Conservation (phyloP, 2,113 vertebrate species). For the Onychostruthus taczanowskii region DNA sequence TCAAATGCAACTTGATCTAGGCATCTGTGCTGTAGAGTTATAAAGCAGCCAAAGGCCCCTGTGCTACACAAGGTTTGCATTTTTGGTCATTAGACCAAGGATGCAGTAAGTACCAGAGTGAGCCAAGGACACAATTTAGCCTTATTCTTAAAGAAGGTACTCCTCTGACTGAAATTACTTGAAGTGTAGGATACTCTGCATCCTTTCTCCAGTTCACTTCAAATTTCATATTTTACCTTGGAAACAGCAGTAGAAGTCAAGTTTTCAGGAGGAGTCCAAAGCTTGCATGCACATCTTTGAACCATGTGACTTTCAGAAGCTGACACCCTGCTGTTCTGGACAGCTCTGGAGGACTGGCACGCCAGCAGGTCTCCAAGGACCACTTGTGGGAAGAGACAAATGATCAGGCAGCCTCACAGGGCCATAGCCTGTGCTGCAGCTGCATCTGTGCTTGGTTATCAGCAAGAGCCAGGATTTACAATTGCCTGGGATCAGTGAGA, state of each 20-base stretch:
- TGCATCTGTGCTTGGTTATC: neutral
- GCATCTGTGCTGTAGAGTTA: neutral
- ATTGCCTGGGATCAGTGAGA: neutral
- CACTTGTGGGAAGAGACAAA: neutral
- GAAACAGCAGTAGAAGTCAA: neutral
- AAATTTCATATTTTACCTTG: neutral
- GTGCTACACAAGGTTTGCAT: neutral
- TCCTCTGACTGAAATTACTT: neutral
- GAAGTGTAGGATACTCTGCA: neutral
- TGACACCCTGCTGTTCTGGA: neutral
- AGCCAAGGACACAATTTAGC: neutral
- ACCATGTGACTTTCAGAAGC: neutral
- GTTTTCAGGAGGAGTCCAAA: neutral
- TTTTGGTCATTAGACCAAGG: neutral
- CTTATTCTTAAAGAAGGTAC: neutral
- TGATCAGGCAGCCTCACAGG: neutral
- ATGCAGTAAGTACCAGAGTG: neutral
- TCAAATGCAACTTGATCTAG: neutral
- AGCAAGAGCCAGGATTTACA: neutral
- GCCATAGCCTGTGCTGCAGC: neutral
- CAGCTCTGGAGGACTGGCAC: neutral
- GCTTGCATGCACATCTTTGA: neutral
- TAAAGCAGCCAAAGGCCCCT: neutral
- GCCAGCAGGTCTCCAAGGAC: neutral
- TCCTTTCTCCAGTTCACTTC: neutral